Base-by-base conservation (phyloP, 2,888 invertebrate species). In the Galeruca laticollis region DNA sequence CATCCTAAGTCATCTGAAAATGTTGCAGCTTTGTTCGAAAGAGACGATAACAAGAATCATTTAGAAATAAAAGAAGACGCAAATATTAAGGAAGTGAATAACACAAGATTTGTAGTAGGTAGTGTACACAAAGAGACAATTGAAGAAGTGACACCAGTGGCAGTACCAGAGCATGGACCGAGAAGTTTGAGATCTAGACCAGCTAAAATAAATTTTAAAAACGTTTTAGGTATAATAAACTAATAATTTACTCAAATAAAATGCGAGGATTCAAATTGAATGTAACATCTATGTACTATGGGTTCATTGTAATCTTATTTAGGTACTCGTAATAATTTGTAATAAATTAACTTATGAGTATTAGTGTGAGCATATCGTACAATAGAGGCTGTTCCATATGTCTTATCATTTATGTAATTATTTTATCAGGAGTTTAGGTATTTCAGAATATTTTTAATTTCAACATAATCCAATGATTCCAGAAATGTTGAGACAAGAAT, bases 161-260 rank as follows among this genome's bases (percentile, higher is more conserved):
- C 89, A 5, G 90, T 91, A 4, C 90, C 91, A 0, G 91, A 91
- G 83, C 91, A 91, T 81, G 91, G 91, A 1, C 91, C 91, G 0
- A 85, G 91, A 77, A 87, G 78, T 65, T 72, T 83, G 13, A 54
- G 31, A 26, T 54, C 31, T n/a, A 13, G 52, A 6, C 20, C 21
- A 18, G 11, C 20, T 43, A 15, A 43, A 15, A 8, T 47, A 9
- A 9, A 47, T 47, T 47, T 47, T 6, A 47, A 47, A 18, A 47
- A 6, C 8, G 9, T 40, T n/a, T 40, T 40, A 40, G 40, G 40
- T 3, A 40, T 40, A 13, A 40, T 40, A 4, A 40, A 40, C n/a
- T 40, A n/a, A 4, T 1, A 18, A 0, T 6, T 18, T 4, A 8
- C 6, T 15, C 1, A 9, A 47, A 1, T 47, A 8, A 9, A n/a